Base-by-base conservation (phyloP, 2,113 vertebrate genomes). In the Macrotis lagotis region DNA sequence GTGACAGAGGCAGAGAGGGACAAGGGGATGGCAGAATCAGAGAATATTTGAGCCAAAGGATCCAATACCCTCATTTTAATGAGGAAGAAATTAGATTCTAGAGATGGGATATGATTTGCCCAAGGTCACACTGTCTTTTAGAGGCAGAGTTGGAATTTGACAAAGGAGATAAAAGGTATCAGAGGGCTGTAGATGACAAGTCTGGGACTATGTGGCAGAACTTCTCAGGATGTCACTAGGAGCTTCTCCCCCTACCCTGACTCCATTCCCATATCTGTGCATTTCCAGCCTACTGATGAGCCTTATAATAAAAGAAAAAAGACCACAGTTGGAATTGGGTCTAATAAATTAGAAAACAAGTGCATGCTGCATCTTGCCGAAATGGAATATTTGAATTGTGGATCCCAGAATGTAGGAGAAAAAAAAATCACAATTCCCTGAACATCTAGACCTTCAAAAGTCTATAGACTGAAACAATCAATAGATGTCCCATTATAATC, bases 281-380 rank as follows among this genome's bases (percentile, higher is more conserved):
- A 91, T 93, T 83, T 59, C 90, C 28, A 22, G 92, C 55, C 91
- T 89, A 50, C 88, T 48, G 52, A 95, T 92, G 74, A 91, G 28
- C 48, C 88, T 92, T 88, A 51, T 51, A 93, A 51, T 91, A 28
- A 92, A 50, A 50, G 28, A 74, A 53, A 37, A 94, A 89, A 51
- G 88, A 91, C 83, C 51, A 88, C 44, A 47, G 89, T 0, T 16
- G 90, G 92, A 93, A 88, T 48, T 25, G 4, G 0, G 48, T 52
- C 48, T 50, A 83, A 94, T 91, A 89, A 66, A 92, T 88, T 94
- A 94, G 90, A 92, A 94, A 90, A 28, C 37, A 83, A 90, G 92
- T n/a, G 14, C 89, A 52, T 28, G 93, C 59, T n/a, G 16, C 48
- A 52, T 96, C 94, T 90, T 96, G 96, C 88, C 24, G 24, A 90